A percentile compares a stretch with the other conserved stretches of the same genome.
Conservation (phyloP, 1,140 invertebrate species). For the Bombus affinis region DNA sequence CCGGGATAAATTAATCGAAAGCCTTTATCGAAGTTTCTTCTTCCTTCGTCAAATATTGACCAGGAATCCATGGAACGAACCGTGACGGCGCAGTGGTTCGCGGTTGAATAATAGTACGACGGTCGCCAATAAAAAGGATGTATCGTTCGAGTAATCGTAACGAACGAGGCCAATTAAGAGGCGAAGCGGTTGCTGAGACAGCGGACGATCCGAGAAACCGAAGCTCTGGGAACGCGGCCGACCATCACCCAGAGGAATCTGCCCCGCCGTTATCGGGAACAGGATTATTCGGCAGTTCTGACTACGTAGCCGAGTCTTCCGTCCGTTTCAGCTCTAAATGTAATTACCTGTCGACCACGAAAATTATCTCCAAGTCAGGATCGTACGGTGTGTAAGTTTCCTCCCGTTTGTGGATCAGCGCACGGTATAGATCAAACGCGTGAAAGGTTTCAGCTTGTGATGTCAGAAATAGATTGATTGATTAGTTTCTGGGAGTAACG, state of each 20-base stretch:
- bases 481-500: not conserved
- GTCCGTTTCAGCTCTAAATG: slow-evolving; percentile 71
- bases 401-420: not conserved
- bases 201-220: slow-evolving; percentile 62
- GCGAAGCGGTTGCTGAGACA: slow-evolving; percentile 52
- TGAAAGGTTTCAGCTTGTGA: not conserved
- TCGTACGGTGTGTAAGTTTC: slow-evolving; percentile 4
- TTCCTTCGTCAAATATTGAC: slow-evolving; percentile 59
- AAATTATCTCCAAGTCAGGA: slow-evolving; percentile 55
- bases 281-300: slow-evolving; percentile 75
- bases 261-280: slow-evolving; percentile 69
- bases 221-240: slow-evolving; percentile 25
- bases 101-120: slow-evolving; percentile 12
- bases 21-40: slow-evolving; percentile 33
- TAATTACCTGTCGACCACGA: slow-evolving; percentile 73
- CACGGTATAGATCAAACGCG: not conserved
- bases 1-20: slow-evolving; percentile 5
- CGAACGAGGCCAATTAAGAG: slow-evolving; percentile 72
- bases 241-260: slow-evolving; percentile 50
- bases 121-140: slow-evolving; percentile 65
- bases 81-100: not conserved
- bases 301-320: slow-evolving; percentile 72
- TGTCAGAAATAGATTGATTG: not conserved
- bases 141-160: slow-evolving; percentile 70
- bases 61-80: not conserved